Conservation (phyloP, 2,888 invertebrate species). For the Xestoiulus laeticollis region DNA sequence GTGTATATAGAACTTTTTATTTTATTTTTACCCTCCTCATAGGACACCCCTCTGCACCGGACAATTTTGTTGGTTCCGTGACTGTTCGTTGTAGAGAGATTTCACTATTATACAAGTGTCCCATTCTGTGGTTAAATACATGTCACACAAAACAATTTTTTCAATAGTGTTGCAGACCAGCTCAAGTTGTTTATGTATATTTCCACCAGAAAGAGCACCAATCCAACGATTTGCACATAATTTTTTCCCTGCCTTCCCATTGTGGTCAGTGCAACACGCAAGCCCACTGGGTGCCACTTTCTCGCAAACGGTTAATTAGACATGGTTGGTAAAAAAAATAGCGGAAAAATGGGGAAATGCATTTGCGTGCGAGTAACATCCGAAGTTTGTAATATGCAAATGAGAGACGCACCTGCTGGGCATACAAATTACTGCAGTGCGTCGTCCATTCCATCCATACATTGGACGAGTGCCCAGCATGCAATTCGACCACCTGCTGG, state of each 20-base stretch:
- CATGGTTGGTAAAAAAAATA: not conserved
- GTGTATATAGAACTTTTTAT: too few relatives aligned
- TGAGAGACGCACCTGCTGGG: constrained; percentile 34
- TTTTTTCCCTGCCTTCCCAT: not conserved
- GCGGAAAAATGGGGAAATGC: not conserved
- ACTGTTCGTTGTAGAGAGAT: too few relatives aligned
- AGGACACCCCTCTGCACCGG: too few relatives aligned
- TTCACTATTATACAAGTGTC: too few relatives aligned
- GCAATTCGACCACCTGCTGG: constrained; percentile 32
- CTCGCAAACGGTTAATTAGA: not conserved
- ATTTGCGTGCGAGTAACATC: not conserved
- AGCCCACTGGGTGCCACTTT: constrained; percentile 17
- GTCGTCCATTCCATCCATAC: not conserved
- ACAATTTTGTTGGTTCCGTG: too few relatives aligned
- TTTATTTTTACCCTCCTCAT: too few relatives aligned
- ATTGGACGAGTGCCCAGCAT: not conserved
- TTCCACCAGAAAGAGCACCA: not conserved
- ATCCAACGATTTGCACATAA: not conserved
- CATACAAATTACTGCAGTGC: constrained; percentile 36
- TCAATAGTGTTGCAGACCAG: too few relatives aligned
- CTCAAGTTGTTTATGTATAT: too few relatives aligned
- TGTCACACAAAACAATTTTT: too few relatives aligned
- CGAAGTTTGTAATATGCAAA: constrained; percentile 3
- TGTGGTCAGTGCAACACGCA: not conserved
- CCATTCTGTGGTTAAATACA: too few relatives aligned